Evolutionary conservation across 2,888 invertebrate species (phyloP), one percentile per base, ranked within the genome.

Genomic region (Meteorus cinctellus): DNA sequence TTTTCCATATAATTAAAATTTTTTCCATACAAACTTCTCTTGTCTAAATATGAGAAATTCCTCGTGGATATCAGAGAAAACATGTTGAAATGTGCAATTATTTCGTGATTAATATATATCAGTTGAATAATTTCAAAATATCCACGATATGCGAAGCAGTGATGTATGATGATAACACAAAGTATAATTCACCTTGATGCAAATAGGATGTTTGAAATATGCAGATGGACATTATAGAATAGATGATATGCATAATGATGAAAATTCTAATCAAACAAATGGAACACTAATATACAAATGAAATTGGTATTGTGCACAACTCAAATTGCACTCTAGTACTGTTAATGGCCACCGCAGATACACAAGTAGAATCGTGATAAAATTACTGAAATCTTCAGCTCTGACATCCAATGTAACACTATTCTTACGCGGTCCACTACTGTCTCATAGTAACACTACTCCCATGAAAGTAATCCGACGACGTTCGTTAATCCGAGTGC

Each of bases 401-500:
- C 60, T 31, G 63, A 62, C 51, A 72, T 51, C 19, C n/a, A 55
- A 29, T 59, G 65, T 27, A 45, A 74, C 16, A 62, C 41, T 60
- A 51, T 31, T 70, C 48, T 59, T 60, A 45, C 41, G 66, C 27
- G 60, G 60, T 70, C 70, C 24, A 70, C 27, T 41, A 59, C 60
- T 60, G n/a, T 60, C 70, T 59, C 41, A 8, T 60, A 59, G 24
- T 27, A 72, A 14, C 59, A 60, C 67, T 62, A 68, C 67, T 68
- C 68, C 68, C 62, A 69, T 36, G 62, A 51, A 41, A 65, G 70
- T 75, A 75, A 75, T 75, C 70, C 70, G 55, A 65, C 48, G 66
- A 75, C 70, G 75, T 69, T 75, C 75, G 75, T 75, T 75, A 75
- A 75, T 70, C 70, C 75, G 41, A 75, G 75, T 75, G 65, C 75